Conservation (phyloP, 2,113 vertebrate genomes). For the Octodon degus region DNA sequence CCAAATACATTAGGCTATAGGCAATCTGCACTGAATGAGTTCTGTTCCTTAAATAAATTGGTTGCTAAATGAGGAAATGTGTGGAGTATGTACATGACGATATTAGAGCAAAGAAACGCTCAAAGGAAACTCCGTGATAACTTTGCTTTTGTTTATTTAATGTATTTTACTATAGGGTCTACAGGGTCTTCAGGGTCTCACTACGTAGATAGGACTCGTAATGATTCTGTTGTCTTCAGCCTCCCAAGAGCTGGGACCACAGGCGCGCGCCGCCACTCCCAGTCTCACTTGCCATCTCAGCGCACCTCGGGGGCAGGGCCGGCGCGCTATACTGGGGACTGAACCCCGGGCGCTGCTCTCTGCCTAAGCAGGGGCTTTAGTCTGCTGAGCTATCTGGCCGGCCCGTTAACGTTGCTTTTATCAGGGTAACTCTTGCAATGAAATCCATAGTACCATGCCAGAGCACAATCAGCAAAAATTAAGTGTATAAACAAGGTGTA, state of each 20-base stretch:
- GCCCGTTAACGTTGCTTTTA: background rate
- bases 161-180: too few relatives aligned
- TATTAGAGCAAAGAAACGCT: background rate
- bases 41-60: background rate
- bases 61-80: background rate
- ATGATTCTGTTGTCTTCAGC: too few relatives aligned
- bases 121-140: background rate
- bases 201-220: too few relatives aligned
- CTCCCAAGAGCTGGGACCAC: too few relatives aligned
- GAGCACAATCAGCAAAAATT: background rate
- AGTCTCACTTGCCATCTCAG: too few relatives aligned
- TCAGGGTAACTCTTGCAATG: background rate
- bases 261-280: too few relatives aligned
- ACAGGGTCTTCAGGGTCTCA: too few relatives aligned
- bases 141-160: background rate
- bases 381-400: too few relatives aligned
- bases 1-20: background rate
- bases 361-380: too few relatives aligned
- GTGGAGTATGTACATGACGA: background rate
- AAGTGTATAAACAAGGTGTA: background rate
- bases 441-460: background rate
- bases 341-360: too few relatives aligned
- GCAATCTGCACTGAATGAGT: background rate
- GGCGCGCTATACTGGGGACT: too few relatives aligned
- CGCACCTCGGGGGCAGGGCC: too few relatives aligned